These are phyloP conservation scores for Pseudomyrmex sp. DNA, from an alignment of 1,140 invertebrate species.

Conservation along the genomic window DNA sequence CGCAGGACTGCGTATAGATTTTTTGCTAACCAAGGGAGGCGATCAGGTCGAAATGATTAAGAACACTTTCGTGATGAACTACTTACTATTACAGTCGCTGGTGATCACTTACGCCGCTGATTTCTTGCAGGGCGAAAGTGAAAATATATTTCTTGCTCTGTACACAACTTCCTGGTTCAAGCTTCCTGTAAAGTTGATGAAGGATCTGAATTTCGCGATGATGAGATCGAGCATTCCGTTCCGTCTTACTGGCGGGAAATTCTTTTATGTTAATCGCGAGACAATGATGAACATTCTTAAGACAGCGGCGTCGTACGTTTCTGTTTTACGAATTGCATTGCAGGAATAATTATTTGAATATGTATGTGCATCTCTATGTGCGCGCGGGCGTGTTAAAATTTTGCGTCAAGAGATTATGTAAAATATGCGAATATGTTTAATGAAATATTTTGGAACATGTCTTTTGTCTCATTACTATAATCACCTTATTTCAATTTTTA, in stretches of 20 bases:
- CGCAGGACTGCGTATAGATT: conserved; percentile 70
- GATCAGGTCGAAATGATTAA: conserved; percentile 9
- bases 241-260: conserved; percentile 68
- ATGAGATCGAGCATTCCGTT: conserved; percentile 68
- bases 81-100: conserved; percentile 69
- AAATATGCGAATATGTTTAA: conserved; percentile 21
- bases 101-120: conserved; percentile 72
- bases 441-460: conserved; percentile 11
- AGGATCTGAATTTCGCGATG: conserved; percentile 68
- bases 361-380: background rate
- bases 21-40: conserved; percentile 56
- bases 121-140: conserved; percentile 52
- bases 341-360: background rate
- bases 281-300: conserved; percentile 74
- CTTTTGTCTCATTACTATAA: background rate
- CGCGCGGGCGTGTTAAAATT: conserved; percentile 6
- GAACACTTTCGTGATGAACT: conserved; percentile 47
- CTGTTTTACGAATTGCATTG: conserved; percentile 66
- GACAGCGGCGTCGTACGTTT: conserved; percentile 71
- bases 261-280: conserved; percentile 68
- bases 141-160: conserved; percentile 56
- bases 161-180: conserved; percentile 69
- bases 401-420: background rate
- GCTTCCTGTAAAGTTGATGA: conserved; percentile 59
- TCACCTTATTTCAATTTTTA: no score